Evolutionary conservation across 2,888 invertebrate genomes (phyloP), one percentile per base, ranked within the genome.

Genomic region (Drosophila subsilvestris): DNA sequence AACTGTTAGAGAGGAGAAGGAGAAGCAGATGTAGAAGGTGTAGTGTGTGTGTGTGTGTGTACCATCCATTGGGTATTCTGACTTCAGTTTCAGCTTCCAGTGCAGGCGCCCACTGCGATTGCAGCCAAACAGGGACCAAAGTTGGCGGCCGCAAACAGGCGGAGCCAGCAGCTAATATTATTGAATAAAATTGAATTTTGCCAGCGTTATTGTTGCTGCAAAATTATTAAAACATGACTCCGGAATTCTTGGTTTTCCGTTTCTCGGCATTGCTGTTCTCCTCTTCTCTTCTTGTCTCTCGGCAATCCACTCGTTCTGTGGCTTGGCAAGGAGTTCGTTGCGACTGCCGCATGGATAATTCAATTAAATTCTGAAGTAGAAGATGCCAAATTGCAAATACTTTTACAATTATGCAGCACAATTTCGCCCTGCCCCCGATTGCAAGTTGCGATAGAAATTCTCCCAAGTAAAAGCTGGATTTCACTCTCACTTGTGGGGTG

Each of bases 141-240:
- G 53, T 84, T 85, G 85, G 80, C 85, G 63, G 70, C 85, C 79
- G 44, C 85, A 76, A 45, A 70, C 71, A 49, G 45, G 51, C 45
- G 62, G 53, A 42, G 59, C 74, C 73, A 55, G 58, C 71, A 77
- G 80, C 78, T 70, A 82, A 84, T 80, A 84, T 74, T 86, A 86
- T 86, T 86, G 78, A 86, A 82, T 84, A 76, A 84, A 86, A 86
- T 86, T 86, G 79, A 86, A 82, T 66, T 84, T 82, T 72, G 71
- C 67, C 66, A 72, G 63, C 57, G 47, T 63, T 75, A 68, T 63
- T 74, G 67, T 75, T 78, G 82, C 76, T 76, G 68, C 76, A 72
- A 73, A 84, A 86, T 85, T 86, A 85, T 85, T 82, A 85, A 85
- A 80, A 74, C 71, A 72, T 70, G 70, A 70, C 63, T 58, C 50